Base-by-base conservation (phyloP, 1,140 invertebrate species). In the Saccostrea cuccullata region DNA sequence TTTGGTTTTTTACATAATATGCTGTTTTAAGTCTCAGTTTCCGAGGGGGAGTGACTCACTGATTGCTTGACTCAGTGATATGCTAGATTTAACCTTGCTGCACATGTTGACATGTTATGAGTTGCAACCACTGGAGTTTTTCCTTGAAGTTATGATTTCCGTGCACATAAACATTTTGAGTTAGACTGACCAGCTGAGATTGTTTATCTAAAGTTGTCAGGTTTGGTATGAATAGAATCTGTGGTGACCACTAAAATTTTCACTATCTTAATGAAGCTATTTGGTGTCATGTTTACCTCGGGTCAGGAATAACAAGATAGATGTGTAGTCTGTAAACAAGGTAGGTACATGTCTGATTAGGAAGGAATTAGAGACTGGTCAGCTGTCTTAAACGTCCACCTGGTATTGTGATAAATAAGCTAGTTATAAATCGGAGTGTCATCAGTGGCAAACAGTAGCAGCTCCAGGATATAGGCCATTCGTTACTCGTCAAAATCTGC, bases 221-320 rank as follows among this genome's bases (percentile, higher is more conserved):
- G 47, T 47, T 47, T 47, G 47, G 47, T 47, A 47, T 47, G 47
- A 47, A 47, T 47, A 47, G 47, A 47, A 47, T 47, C 47, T 47
- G 9, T 47, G 47, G 47, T 47, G 47, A 47, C 47, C 47, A 47
- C 47, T 47, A 47, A 47, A 47, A 47, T 2, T 47, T 47, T 47
- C 17, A 67, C 60, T 23, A 67, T n/a, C 60, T 67, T 8, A 67
- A 8, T 67, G 60, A 8, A 67, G 60, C 20, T 20, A 20, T 67
- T 23, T 9, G 60, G 17, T n/a, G 60, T 20, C 60, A n/a, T 67
- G 23, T 20, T 67, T 67, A n/a, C 20, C 60, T 23, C 60, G 12
- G 70, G 70, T 26, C 70, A 77, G 70, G 12, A 77, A 30, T 77
- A 77, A 77, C 26, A 77, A 30, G 70, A 30, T 77, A 77, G 70